Evolutionary conservation across 2,888 invertebrate genomes (phyloP), one percentile per base, ranked within the genome.

Genomic region (Boloria euphrosyne): DNA sequence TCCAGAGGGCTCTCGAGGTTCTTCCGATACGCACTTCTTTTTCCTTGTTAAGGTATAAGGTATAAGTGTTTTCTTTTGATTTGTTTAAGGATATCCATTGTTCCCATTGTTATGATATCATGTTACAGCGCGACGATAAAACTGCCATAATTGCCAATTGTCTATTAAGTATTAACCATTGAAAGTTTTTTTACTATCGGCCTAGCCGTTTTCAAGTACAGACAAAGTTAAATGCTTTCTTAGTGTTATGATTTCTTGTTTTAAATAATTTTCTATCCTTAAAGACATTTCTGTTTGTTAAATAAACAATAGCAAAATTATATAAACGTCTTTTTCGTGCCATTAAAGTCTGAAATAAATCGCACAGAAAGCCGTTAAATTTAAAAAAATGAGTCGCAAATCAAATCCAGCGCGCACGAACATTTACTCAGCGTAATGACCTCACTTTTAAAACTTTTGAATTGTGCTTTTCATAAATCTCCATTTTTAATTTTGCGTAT

Each of bases 331-430:
- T 17, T 46, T 57, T 55, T 57, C n/a, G 44, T 57, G 44, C 44
- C 55, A 57, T 46, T 57, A 57, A 57, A 44, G 44, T 22, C 6
- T 22, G 18, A 57, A 57, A 57, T 57, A 57, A 57, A 57, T 57
- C 44, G 44, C 44, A 44, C 43, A 44, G 22, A 57, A 44, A 57
- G 55, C 22, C 43, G 43, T 55, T 44, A 57, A 46, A 44, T 57
- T 57, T 57, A 4, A 44, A 57, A 22, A 57, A 57, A 44, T 44
- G 44, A 44, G n/a, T 57, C 55, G 55, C 55, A 55, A 55, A 22
- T 55, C 43, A 55, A 55, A 10, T 38, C 31, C 55, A 44, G 44
- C 14, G 18, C 44, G 14, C 44, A 18, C 31, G 31, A 38, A 38
- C 55, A 57, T 57, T 57, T 57, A 22, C 44, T 44, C 44, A 44